Evolutionary conservation across 2,113 vertebrate species (phyloP).

Genomic region (Clarias magur): DNA sequence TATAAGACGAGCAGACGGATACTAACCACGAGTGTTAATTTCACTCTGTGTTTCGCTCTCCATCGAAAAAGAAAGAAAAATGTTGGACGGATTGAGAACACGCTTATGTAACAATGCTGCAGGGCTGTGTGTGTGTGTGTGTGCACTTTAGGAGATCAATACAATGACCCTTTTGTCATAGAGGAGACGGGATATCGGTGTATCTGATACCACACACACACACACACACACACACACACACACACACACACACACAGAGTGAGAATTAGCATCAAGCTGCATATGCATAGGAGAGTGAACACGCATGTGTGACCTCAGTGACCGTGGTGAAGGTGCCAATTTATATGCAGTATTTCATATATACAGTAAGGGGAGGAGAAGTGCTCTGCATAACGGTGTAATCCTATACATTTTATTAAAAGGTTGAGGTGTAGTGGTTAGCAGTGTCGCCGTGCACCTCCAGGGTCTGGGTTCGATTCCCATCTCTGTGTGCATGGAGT

Average conservation of each 20-base stretch:
- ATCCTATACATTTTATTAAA: no score
- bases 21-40: neutral
- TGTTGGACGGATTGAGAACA: no score
- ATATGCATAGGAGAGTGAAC: neutral
- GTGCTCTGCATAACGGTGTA: no score
- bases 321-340: no score
- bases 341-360: no score
- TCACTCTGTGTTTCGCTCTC: neutral
- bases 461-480: no score
- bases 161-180: neutral
- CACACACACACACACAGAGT: neutral
- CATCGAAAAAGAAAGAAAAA: neutral
- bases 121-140: neutral
- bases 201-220: slow-evolving; percentile 5
- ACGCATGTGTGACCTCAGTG: neutral
- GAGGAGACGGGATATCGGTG: neutral
- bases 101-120: neutral
- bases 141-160: neutral
- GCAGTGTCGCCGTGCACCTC: no score
- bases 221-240: neutral
- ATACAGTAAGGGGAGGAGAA: no score
- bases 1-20: neutral
- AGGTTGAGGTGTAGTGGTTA: no score
- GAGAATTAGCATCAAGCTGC: no score
- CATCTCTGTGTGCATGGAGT: no score